Evolutionary conservation across 1,140 invertebrate genomes (phyloP).

Genomic region (Drosophila subpulchrella): DNA sequence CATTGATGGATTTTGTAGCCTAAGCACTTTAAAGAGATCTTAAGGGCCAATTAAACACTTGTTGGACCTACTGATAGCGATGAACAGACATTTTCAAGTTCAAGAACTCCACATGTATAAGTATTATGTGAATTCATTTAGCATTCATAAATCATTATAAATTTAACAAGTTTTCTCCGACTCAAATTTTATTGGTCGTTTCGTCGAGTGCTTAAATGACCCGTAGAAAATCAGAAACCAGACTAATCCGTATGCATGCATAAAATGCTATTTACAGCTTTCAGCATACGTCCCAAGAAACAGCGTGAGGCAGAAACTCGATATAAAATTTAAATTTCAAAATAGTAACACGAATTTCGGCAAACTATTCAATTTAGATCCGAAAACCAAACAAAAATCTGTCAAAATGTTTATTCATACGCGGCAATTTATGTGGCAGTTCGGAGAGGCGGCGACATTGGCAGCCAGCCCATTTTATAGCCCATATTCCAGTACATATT

Average conservation of each 20-base stretch:
- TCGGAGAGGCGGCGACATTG: conserved; percentile 11
- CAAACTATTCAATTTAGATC: conserved; percentile 59
- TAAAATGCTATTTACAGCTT: conserved; percentile 17
- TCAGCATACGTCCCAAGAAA: conserved; percentile 12
- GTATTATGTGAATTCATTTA: neutral
- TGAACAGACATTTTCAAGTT: no score
- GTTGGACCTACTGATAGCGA: neutral
- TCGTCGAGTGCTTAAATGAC: conserved; percentile 38
- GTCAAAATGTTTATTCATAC: conserved; percentile 66
- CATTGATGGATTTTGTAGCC: conserved; percentile 25
- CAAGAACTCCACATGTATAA: no score
- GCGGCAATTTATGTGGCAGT: conserved; percentile 51
- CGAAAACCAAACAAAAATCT: conserved; percentile 57
- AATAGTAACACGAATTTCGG: conserved; percentile 44
- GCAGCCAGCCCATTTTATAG: conserved; percentile 16
- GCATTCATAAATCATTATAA: conserved; percentile 18
- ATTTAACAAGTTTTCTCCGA: conserved; percentile 28
- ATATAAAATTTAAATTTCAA: conserved; percentile 55
- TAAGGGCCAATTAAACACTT: neutral
- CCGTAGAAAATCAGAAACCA: conserved; percentile 40
- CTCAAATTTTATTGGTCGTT: conserved; percentile 39
- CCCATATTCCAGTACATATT: conserved; percentile 2
- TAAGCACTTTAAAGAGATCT: neutral
- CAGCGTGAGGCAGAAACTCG: conserved; percentile 18
- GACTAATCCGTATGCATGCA: conserved; percentile 40